These are phyloP conservation scores for Drosophila asahinai DNA, from an alignment of 1,140 invertebrate genomes.

Conservation along the genomic window DNA sequence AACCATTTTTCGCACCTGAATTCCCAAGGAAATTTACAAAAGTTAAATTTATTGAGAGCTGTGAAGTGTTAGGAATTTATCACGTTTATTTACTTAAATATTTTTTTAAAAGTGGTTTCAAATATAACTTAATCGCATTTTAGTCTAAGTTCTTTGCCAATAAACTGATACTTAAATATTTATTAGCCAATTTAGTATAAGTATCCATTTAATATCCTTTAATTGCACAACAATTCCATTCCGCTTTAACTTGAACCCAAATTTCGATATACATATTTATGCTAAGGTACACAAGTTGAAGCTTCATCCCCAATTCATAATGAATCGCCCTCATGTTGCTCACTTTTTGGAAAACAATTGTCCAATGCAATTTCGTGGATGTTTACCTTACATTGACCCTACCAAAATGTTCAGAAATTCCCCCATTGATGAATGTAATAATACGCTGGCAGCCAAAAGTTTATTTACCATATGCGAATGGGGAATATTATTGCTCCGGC, in stretches of 20 bases:
- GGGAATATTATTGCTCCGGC: constrained; percentile 16
- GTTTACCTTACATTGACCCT: constrained; percentile 53
- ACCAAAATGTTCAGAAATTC: constrained; percentile 22
- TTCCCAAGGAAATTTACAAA: constrained; percentile 24
- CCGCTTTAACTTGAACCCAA: not conserved
- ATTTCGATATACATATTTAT: too few relatives aligned
- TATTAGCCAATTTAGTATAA: not conserved
- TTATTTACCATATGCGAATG: constrained; percentile 45
- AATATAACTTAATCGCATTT: too few relatives aligned
- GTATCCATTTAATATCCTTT: not conserved
- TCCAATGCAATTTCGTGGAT: constrained; percentile 31
- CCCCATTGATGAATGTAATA: constrained; percentile 55
- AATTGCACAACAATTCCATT: not conserved
- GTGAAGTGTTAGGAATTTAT: not conserved
- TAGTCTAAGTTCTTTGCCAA: too few relatives aligned
- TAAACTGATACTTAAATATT: too few relatives aligned
- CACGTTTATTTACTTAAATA: not conserved
- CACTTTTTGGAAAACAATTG: constrained; percentile 42
- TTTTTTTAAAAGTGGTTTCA: not conserved
- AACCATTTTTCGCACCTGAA: constrained; percentile 9
- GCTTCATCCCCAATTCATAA: constrained; percentile 4
- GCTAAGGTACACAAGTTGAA: not conserved
- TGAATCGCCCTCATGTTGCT: constrained; percentile 8
- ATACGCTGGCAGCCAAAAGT: constrained; percentile 55
- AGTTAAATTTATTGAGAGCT: constrained; percentile 3